Percentiles rank a stretch among this genome's conserved stretches.
Evolutionary conservation across 2,888 invertebrate species (phyloP).

Genomic region (Apeira syringaria): DNA sequence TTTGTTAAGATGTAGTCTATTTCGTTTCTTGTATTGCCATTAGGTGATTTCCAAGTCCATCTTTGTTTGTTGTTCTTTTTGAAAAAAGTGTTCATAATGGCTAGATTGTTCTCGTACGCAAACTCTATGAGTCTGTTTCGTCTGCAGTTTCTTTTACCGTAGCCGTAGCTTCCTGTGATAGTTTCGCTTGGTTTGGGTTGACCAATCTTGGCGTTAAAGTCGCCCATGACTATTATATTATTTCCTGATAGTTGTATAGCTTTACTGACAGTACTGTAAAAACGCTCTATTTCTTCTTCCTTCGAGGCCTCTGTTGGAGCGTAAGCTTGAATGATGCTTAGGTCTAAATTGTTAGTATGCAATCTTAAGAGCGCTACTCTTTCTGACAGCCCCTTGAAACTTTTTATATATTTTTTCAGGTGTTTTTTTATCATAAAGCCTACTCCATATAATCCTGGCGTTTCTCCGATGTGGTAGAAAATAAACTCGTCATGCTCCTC

Average conservation of each 20-base stretch:
- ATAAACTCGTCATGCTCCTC: slow-evolving; percentile 20
- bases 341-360: slow-evolving; percentile 1
- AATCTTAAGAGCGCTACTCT: slow-evolving; percentile 18
- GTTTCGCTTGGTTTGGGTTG: no score
- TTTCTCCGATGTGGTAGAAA: slow-evolving; percentile 14
- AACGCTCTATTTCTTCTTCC: slow-evolving; percentile 21
- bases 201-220: no score
- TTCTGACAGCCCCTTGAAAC: slow-evolving; percentile 19
- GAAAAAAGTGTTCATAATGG: no score
- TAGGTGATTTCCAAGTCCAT: no score
- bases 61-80: no score
- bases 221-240: no score
- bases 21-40: no score
- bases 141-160: no score
- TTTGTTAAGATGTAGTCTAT: slow-evolving; percentile 12
- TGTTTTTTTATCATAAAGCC: slow-evolving; percentile 20
- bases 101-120: no score
- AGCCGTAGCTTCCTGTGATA: slow-evolving; percentile 3
- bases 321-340: slow-evolving; percentile 25
- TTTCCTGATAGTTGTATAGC: no score
- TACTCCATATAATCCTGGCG: slow-evolving; percentile 19
- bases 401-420: slow-evolving; percentile 17
- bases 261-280: slow-evolving; percentile 21
- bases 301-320: slow-evolving; percentile 26
- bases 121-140: no score